Base-by-base conservation (phyloP, 2,888 invertebrate species). In the Sicus ferrugineus region DNA sequence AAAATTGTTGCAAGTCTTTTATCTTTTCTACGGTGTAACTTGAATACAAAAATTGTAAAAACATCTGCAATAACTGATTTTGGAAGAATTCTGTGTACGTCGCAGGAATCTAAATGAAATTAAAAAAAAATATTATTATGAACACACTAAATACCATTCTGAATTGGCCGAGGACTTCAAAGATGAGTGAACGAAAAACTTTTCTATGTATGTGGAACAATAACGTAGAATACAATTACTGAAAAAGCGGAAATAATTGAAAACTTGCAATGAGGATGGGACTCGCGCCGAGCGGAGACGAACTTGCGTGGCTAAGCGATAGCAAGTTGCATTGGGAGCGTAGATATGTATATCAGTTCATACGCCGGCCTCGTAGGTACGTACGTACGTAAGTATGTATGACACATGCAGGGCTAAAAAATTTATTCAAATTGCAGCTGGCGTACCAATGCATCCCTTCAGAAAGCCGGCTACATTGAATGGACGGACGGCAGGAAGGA, bases 231-330 rank as follows among this genome's bases (percentile, higher is more conserved):
- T 67, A n/a, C n/a, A n/a, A n/a, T 67, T 59, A 59, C 52, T 42
- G 31, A 59, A 67, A 67, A 58, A 72, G 67, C 74, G 74, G 75
- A 75, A 74, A 73, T 73, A 72, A 71, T 71, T 73, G 69, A 59
- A 68, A 72, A 72, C 54, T n/a, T 19, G 38, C 31, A 52, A n/a
- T 9, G 50, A 28, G 64, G 16, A 34, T 7, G 52, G 34, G 52
- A 9, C 30, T 14, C 23, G 23, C 31, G 3, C 21, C 14, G 19
- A 30, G 34, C 6, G 23, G 28, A 59, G 59, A 59, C 21, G 30
- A 23, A 67, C 48, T 19, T 34, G 46, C n/a, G 34, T 11, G 34
- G 34, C 23, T 34, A 28, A 19, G 31, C 59, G 67, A 66, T 59
- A 58, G 59, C 16, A 48, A 59, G 58, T 54, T 59, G 67, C 67